Base-by-base conservation (phyloP, 1,140 invertebrate genomes). In the Hyposmocoma kahamanoa region DNA sequence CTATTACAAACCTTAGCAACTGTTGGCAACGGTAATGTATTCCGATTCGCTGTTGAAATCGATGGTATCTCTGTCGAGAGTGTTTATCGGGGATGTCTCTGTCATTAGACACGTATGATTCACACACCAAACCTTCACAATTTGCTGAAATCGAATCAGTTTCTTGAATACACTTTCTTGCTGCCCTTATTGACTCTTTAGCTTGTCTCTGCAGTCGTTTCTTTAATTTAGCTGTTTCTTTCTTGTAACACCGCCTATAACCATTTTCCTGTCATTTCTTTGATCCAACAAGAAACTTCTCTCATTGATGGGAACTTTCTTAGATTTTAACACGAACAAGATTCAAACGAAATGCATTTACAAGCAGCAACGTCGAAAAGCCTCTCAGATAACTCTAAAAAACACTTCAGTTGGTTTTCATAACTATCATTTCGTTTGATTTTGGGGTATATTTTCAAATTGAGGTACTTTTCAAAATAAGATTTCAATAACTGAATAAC, bases 1-100 rank as follows among this genome's bases (percentile, higher is more conserved):
- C 42, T n/a, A 43, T 43, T 22, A 26, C 42, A 43, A 3, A 43
- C 11, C 21, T 22, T 43, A 22, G 42, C 42, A 17, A 43, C 42
- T 24, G 42, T 43, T 26, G 42, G 42, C 10, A 43, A 15, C 13
- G 42, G 3, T 6, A 43, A 4, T 15, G 13, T 1, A 26, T 43
- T 28, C 5, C n/a, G 10, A 26, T 26, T 19, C 5, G 19, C n/a
- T n/a, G n/a, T 5, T 3, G 13, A 3, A 1, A 17, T 13, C 22
- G 22, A 21, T 43, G 42, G n/a, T 9, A 15, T 2, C 11, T 13
- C n/a, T 43, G 15, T n/a, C 22, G 22, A 3, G 4, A 6, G 9
- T 6, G 18, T 5, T 17, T 13, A 3, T 22, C 42, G 10, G 13
- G n/a, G 13, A 3, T 4, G 3, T 26, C 18, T 22, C 18, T 15